phyloP scores from a whole-genome alignment of 2,888 invertebrate species.

The Macrophya annulata region DNA sequence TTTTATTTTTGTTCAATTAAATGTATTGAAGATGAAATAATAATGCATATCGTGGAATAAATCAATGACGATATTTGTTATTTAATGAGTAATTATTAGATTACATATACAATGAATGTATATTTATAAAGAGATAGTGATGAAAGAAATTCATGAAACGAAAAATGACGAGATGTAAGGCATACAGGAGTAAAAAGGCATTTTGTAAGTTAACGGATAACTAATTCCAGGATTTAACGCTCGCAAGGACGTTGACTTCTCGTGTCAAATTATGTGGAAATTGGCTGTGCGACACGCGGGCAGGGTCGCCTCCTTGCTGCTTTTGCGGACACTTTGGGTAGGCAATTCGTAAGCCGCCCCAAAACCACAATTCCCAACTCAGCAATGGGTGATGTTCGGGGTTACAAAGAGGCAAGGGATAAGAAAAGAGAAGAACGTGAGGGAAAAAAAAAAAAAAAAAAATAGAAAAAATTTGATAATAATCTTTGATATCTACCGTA shows the following conservation, averaged over 20 bases:
- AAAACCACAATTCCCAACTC: slow-evolving; percentile 51
- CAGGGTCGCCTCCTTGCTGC: not conserved
- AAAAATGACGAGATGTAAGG: not conserved
- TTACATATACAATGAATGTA: not conserved
- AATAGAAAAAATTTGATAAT: not conserved
- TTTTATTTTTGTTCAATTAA: not conserved
- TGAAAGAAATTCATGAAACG: not conserved
- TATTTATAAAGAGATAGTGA: not conserved
- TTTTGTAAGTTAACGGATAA: not conserved
- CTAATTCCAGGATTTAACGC: slow-evolving; percentile 51
- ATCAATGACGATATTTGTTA: not conserved
- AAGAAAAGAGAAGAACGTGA: not conserved
- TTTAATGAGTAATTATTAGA: not conserved
- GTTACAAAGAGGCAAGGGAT: not conserved
- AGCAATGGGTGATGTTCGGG: not conserved
- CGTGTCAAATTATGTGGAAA: slow-evolving; percentile 54
- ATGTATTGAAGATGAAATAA: not conserved
- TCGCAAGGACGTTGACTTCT: slow-evolving; percentile 48
- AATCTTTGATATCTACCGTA: not conserved
- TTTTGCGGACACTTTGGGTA: slow-evolving; percentile 52
- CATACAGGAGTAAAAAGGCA: not conserved
- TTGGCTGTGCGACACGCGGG: slow-evolving; percentile 48
- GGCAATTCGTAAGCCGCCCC: slow-evolving; percentile 49
- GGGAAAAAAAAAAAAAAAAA: not conserved
- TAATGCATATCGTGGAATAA: not conserved